phyloP scores from a whole-genome alignment of 2,113 vertebrate species.

The Myrmecophaga tridactyla region DNA sequence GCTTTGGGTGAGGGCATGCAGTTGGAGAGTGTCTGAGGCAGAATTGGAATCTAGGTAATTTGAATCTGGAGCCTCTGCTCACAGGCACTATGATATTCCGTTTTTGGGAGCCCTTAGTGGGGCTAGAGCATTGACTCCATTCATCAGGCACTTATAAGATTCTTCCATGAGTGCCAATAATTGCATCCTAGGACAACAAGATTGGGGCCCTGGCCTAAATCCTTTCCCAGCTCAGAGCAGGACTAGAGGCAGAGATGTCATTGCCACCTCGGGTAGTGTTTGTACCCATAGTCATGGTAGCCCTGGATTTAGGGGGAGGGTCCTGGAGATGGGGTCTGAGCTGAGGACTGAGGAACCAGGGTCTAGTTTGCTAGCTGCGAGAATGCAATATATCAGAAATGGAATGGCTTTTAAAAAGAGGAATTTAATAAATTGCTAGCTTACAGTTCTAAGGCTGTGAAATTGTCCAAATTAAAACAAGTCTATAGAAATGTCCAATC shows the following conservation, averaged over 20 bases:
- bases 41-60: neutral
- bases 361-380: too few relatives aligned
- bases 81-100: neutral
- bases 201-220: neutral
- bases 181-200: neutral
- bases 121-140: neutral
- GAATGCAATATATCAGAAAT: too few relatives aligned
- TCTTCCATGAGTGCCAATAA: neutral
- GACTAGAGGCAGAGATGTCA: neutral
- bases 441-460: too few relatives aligned
- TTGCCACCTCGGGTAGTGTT: neutral
- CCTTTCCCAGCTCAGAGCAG: neutral
- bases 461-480: too few relatives aligned
- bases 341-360: neutral
- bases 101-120: neutral
- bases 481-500: too few relatives aligned
- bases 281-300: neutral
- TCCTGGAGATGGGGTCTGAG: neutral
- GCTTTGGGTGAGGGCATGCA: fast-evolving
- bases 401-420: too few relatives aligned
- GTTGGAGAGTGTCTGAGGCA: neutral
- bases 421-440: too few relatives aligned
- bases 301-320: neutral
- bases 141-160: neutral
- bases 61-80: neutral